phyloP scores from a whole-genome alignment of 1,140 invertebrate genomes.

The Dendrolimus kikuchii region DNA sequence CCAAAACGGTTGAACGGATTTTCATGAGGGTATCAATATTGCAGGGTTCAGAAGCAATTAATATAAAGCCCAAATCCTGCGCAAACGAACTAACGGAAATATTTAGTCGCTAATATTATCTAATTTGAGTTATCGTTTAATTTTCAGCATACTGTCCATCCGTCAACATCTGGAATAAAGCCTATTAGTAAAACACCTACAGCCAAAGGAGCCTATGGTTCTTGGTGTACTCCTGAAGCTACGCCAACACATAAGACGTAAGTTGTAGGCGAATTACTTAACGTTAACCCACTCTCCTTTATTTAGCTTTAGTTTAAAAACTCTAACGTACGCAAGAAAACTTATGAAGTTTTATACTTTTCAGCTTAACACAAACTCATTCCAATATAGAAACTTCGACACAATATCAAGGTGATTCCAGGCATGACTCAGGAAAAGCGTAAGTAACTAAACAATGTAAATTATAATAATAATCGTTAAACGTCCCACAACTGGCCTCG shows the following conservation, averaged over 20 bases:
- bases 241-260: constrained; percentile 32
- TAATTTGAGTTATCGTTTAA: constrained; percentile 1
- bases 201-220: constrained; percentile 25
- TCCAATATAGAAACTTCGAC: constrained; percentile 41
- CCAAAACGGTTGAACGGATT: no score
- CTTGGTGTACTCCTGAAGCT: constrained; percentile 46
- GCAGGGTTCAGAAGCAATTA: no score
- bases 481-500: no score
- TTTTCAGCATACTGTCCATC: constrained; percentile 47
- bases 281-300: no score
- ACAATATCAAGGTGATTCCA: constrained; percentile 25
- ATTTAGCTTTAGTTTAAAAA: no score
- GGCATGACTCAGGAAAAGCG: not conserved
- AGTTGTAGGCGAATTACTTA: constrained; percentile 3
- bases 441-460: no score
- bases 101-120: not conserved
- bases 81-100: no score
- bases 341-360: constrained; percentile 7
- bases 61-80: no score
- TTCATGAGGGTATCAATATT: no score
- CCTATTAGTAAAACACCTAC: constrained; percentile 2
- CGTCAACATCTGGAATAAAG: constrained; percentile 18
- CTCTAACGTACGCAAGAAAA: no score
- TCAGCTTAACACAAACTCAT: constrained; percentile 30
- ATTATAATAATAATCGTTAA: no score